Conservation (phyloP, 2,113 vertebrate genomes). For the Amazona vittata region DNA sequence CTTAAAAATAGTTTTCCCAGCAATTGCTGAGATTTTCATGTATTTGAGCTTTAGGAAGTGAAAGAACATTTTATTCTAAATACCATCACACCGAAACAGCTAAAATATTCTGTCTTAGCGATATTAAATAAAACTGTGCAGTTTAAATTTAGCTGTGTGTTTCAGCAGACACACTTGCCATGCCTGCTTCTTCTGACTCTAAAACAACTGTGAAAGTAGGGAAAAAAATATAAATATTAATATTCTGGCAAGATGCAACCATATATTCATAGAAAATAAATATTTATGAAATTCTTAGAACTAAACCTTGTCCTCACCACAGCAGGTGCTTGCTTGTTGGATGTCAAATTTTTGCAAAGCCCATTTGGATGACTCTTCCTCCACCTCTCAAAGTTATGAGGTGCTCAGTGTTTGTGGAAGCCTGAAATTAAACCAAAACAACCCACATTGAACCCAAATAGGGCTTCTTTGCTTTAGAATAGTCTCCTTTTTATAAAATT, state of each 20-base stretch:
- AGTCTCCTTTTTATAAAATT: not conserved
- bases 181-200: not conserved
- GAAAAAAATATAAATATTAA: constrained; percentile 21
- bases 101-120: constrained; percentile 31
- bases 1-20: not conserved
- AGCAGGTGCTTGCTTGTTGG: not conserved
- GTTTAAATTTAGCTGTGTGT: constrained; percentile 42
- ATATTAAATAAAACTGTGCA: not conserved
- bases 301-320: not conserved
- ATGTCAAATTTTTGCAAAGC: not conserved
- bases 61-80: constrained; percentile 39
- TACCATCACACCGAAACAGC: not conserved
- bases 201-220: constrained; percentile 9
- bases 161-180: not conserved
- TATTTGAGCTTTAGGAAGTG: not conserved
- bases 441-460: not conserved
- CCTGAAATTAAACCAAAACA: not conserved
- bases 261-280: not conserved
- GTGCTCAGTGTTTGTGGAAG: not conserved
- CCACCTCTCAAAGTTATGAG: not conserved
- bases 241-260: not conserved
- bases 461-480: not conserved
- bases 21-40: not conserved
- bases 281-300: constrained; percentile 2
- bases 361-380: not conserved